These are phyloP conservation scores for Eulemur albifrons DNA, from an alignment of 2,797 vertebrate species.

Conservation along the genomic window DNA sequence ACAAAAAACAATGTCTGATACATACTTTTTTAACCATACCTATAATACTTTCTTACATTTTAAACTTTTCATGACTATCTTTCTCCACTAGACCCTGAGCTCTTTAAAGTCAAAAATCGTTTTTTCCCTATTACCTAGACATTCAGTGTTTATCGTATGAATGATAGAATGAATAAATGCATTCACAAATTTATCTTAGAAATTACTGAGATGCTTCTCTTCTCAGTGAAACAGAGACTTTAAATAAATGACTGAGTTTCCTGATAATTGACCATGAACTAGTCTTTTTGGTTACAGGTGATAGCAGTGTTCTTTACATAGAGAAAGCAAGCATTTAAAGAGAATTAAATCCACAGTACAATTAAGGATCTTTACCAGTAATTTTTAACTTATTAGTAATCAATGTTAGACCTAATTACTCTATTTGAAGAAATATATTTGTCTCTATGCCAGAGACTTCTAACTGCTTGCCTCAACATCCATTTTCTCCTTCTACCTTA, in stretches of 20 bases:
- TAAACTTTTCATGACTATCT: background rate
- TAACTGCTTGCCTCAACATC: background rate
- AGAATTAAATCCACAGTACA: background rate
- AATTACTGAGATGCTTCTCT: constrained; percentile 9
- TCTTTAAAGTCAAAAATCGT: constrained; percentile 1
- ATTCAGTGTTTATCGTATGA: background rate
- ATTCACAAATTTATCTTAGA: constrained; percentile 8
- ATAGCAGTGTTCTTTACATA: constrained; percentile 30
- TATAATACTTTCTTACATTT: background rate
- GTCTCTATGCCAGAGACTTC: background rate
- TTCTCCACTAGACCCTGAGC: background rate
- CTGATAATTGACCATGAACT: background rate
- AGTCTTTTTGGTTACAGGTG: constrained; percentile 5
- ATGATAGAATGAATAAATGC: background rate
- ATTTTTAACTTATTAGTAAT: background rate
- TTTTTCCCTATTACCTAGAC: background rate
- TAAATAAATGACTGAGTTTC: constrained; percentile 17
- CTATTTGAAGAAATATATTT: background rate
- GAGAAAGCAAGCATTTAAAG: constrained; percentile 17
- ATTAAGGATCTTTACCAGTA: constrained; percentile 8
- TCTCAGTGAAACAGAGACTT: constrained; percentile 3
- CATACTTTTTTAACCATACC: background rate
- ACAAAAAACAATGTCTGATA: background rate
- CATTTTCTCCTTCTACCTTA: background rate
- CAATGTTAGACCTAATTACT: background rate